Evolutionary conservation across 2,797 vertebrate species (phyloP), one percentile per base, ranked within the genome.

Genomic region (Trematomus bernacchii): DNA sequence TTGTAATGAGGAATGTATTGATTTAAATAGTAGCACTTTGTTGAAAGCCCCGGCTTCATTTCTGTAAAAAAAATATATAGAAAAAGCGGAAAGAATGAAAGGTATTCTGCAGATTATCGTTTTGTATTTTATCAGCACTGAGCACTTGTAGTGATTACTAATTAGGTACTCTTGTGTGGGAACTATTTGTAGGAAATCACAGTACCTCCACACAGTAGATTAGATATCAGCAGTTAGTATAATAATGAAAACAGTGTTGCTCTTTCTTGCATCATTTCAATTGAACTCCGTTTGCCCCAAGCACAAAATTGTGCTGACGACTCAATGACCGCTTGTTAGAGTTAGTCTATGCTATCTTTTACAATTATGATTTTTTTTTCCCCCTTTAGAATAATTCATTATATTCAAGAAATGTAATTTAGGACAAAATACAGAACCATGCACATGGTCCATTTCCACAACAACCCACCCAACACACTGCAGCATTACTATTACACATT

Each of bases 1-100:
- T 80, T 77, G 85, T 94, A 94, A 95, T 93, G 91, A 92, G 91
- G 92, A 82, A 94, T 90, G 90, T 92, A 94, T 94, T 93, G 92
- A 93, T 94, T 95, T 93, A 93, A 94, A 94, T 87, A 91, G 90
- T 80, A 88, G 89, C 80, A 80, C 89, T 92, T 91, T 90, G 89
- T 88, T 84, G 82, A 81, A 90, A 87, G 86, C 74, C 52, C 42
- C 33, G 1, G 83, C 77, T 86, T 87, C 52, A 79, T 7, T 67
- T 59, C 40, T 27, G 21, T 40, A 47, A 19, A 42, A 61, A 47
- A 40, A 61, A 21, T 60, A 21, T 19, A 27, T 27, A 27, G 27
- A 27, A 83, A 59, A 73, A 42, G 13, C 65, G 66, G 15, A 64
- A 71, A 81, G 73, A 90, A 88, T 80, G 40, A 85, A 85, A 87